A percentile compares a stretch with the other conserved stretches of the same genome.
Evolutionary conservation across 2,797 vertebrate genomes (phyloP).

Genomic region (Neopelma chrysocephalum): DNA sequence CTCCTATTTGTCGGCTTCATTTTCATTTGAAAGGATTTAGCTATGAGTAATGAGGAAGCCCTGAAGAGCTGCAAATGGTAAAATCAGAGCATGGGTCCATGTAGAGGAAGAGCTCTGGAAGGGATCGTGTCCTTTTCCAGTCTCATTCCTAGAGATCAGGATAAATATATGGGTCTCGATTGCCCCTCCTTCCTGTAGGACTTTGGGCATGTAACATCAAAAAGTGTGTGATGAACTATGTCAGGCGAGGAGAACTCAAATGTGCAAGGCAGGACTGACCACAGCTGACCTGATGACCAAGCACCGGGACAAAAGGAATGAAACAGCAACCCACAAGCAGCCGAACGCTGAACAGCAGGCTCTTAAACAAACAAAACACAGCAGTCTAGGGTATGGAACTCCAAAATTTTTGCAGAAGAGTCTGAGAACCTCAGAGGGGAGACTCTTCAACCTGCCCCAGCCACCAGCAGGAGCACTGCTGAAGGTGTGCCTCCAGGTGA

Average conservation of each 20-base stretch:
- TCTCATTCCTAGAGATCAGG: background rate
- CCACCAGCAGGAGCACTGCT: background rate
- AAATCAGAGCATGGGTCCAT: background rate
- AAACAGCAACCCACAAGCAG: background rate
- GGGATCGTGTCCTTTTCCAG: accelerated
- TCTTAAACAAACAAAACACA: background rate
- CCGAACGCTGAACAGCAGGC: background rate
- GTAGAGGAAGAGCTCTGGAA: background rate
- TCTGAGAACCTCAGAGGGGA: background rate
- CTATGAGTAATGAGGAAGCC: background rate
- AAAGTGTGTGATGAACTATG: background rate
- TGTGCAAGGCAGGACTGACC: background rate
- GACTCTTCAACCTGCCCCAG: background rate
- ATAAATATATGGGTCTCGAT: background rate
- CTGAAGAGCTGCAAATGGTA: background rate
- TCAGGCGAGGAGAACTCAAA: background rate
- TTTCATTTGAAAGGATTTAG: background rate
- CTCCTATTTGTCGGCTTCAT: background rate
- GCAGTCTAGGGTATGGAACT: background rate
- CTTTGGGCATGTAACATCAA: background rate
- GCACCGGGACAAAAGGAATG: background rate
- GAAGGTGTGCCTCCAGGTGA: background rate
- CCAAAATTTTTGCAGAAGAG: background rate
- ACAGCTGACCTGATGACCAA: background rate
- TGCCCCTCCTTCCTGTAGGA: background rate